Evolutionary conservation across 2,888 invertebrate species (phyloP), one percentile per base, ranked within the genome.

Genomic region (Agrochola lychnidis): DNA sequence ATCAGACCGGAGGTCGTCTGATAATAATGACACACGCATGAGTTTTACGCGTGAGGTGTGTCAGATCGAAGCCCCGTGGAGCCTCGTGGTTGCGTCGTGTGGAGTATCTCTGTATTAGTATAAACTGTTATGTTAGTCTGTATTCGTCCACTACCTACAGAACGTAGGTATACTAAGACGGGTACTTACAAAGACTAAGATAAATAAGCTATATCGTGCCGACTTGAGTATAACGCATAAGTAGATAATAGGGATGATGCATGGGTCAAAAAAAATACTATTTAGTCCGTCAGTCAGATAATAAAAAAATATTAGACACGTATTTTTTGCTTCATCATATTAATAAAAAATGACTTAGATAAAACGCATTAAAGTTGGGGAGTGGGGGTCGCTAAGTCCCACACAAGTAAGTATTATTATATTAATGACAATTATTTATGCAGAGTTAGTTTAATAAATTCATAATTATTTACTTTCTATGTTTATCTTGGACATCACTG

Each of bases 21-120:
- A 87, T 51, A 51, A 51, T 89, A 88, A 51, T 42, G 51, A 42
- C 4, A 16, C 57, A 78, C 76, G 81, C 88, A 88, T 81, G 87
- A 86, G 81, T 81, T 80, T 82, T 78, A 73, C 78, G 84, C 88
- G 85, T 90, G 84, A 87, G 83, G 85, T 87, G 84, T 69, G 63
- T 64, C 48, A 19, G 40, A 30, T 25, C 10, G 67, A 53, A 10
- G 48, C 22, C 51, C 72, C 64, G 64, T 56, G 61, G 42, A 10
- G 53, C 57, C 76, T 78, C 78, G 57, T 78, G 82, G 82, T 36
- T 25, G n/a, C n/a, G 48, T 45, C 80, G 68, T 84, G 84, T 36
- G 63, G 53, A 69, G 57, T 73, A 70, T 64, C 40, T 57, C 5
- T 12, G 22, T 16, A 73, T 61, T 30, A 36, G n/a, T 12, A 16